Evolutionary conservation across 2,113 vertebrate genomes (phyloP), one percentile per base, ranked within the genome.

Genomic region (Notarius quadriscutis): DNA sequence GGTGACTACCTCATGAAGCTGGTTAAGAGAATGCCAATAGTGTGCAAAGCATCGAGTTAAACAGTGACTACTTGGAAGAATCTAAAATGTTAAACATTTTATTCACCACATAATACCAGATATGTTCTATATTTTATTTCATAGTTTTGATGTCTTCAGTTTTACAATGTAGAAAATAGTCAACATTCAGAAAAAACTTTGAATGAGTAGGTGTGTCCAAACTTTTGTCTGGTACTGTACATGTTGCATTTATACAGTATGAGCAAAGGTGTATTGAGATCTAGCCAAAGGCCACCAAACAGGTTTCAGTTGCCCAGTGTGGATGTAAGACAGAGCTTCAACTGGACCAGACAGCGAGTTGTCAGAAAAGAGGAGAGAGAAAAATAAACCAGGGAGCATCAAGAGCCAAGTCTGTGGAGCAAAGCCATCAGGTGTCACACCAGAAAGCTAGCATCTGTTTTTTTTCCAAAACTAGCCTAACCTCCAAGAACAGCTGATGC

Each of bases 291-390:
- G 85, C 83, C 85, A 89, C 55, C 84, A 69, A 91, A 89, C 65
- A 93, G 95, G 92, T 94, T 92, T 92, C 95, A 95, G 95, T 95
- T 96, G 96, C 94, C 93, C 96, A 96, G 92, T 96, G 51, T 96
- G 96, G 90, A 93, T 95, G 85, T 98, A 97, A 98, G 97, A 97
- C 97, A 98, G 97, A 96, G 96, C 96, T 93, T 94, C 95, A 93
- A 97, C 94, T 97, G 97, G 97, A 98, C 97, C 95, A 97, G 97
- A 95, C 97, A 98, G 97, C 97, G 93, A 96, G 96, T 96, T 94
- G 94, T 96, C 95, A 97, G 96, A 94, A 96, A 96, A 96, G 96
- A 96, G 96, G 92, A 97, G 97, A 48, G 67, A 75, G 41, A 51
- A 96, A 95, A 93, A 95, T 95, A 97, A 97, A 95, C 95, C 92